Evolutionary conservation across 1,140 invertebrate species (phyloP).

Genomic region (Nephotettix cincticeps): DNA sequence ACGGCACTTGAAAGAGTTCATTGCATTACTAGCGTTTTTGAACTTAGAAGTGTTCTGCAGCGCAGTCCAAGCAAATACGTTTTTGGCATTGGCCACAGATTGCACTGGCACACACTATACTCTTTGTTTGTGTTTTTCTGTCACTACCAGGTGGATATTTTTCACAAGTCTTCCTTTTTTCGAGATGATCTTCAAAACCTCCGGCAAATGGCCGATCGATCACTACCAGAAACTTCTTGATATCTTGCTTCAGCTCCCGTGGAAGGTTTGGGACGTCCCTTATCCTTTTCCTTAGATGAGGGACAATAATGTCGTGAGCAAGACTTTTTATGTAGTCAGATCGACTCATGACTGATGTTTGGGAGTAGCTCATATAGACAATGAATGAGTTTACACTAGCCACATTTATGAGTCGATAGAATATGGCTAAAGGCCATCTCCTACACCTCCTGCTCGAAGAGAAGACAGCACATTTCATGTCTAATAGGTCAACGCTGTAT

Average conservation of each 20-base stretch:
- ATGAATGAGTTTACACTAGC: too few species aligned
- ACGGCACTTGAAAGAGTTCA: too few species aligned
- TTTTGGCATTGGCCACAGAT: background rate
- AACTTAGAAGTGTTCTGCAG: too few species aligned
- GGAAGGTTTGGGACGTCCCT: conserved; percentile 1
- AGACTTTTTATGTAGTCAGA: conserved; percentile 38
- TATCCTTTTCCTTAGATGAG: conserved; percentile 39
- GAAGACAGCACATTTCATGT: conserved; percentile 41
- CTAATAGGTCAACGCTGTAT: conserved; percentile 41
- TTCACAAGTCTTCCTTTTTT: conserved; percentile 16
- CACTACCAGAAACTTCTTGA: background rate
- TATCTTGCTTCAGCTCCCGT: background rate
- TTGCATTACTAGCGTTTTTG: too few species aligned
- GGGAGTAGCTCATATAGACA: conserved; percentile 31
- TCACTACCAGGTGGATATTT: conserved; percentile 8
- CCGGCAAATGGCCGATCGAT: background rate
- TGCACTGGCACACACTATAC: background rate
- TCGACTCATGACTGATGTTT: conserved; percentile 34
- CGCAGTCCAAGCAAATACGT: background rate
- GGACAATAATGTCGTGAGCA: conserved; percentile 27
- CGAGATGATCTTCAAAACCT: background rate
- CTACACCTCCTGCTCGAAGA: too few species aligned
- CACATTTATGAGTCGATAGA: conserved; percentile 41
- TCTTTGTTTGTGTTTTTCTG: background rate
- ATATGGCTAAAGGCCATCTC: conserved; percentile 42